Evolutionary conservation across 2,113 vertebrate genomes (phyloP).

Genomic region (Smithornis capensis): DNA sequence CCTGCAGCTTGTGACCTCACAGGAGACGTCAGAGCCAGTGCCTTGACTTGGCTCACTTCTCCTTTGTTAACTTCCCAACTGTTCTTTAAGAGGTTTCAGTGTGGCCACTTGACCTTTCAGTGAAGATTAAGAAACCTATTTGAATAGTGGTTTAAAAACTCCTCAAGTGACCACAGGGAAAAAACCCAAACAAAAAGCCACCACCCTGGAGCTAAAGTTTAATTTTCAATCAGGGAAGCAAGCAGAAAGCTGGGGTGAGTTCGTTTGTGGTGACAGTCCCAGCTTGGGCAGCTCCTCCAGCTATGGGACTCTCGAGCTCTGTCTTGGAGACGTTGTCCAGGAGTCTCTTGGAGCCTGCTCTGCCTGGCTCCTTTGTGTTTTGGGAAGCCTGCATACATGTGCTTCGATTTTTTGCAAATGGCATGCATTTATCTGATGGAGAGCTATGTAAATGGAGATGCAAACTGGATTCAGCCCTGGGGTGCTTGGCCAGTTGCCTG

Average conservation of each 20-base stretch:
- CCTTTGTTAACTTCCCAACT: background rate
- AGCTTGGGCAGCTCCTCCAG: background rate
- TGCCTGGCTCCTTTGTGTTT: background rate
- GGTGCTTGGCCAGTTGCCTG: conserved; percentile 24
- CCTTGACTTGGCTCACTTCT: background rate
- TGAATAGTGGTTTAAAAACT: background rate
- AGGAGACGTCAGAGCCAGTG: background rate
- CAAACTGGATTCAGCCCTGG: background rate
- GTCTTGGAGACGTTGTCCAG: too few species aligned
- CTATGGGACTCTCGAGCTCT: rapidly evolving
- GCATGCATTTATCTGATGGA: background rate
- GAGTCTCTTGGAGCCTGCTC: background rate
- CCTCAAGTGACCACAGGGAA: background rate
- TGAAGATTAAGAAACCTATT: background rate
- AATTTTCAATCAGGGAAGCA: background rate
- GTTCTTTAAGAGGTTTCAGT: background rate
- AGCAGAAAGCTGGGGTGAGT: background rate
- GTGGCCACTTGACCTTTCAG: background rate
- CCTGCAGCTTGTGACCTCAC: background rate
- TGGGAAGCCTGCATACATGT: background rate
- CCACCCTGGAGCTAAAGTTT: background rate
- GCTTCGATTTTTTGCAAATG: background rate
- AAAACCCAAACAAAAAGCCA: background rate
- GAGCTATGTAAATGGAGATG: conserved; percentile 23
- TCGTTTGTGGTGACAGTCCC: background rate